A percentile compares a stretch with the other conserved stretches of the same genome.
Evolutionary conservation across 2,888 invertebrate species (phyloP).

Genomic region (Eupithecia exiguata): DNA sequence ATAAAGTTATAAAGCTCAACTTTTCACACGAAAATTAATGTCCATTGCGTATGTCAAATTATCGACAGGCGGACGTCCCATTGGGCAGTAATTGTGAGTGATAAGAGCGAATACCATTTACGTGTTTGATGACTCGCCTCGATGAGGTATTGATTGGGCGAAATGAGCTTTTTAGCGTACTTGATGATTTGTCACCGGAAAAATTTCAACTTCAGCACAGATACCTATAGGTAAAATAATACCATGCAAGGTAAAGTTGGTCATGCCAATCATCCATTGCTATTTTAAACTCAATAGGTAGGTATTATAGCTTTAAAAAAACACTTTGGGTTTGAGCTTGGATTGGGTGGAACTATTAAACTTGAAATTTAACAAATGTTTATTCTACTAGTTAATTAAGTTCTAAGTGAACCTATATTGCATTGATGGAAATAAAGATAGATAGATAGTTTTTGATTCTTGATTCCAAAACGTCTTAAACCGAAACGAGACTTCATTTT

Average conservation of each 20-base stretch:
- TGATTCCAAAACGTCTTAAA: too few relatives aligned
- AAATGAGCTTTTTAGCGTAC: constrained; percentile 1
- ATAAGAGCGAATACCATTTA: constrained; percentile 44
- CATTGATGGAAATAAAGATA: too few relatives aligned
- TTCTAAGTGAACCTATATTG: too few relatives aligned
- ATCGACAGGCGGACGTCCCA: constrained; percentile 46
- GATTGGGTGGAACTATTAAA: neutral
- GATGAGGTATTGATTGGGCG: neutral
- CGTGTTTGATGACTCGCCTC: constrained; percentile 9
- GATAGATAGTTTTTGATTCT: too few relatives aligned
- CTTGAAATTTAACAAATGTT: too few relatives aligned
- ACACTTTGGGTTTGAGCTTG: neutral
- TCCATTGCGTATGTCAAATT: constrained; percentile 38
- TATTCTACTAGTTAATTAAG: too few relatives aligned
- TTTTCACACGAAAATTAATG: constrained; percentile 30
- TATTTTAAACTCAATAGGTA: neutral
- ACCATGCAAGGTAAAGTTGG: neutral
- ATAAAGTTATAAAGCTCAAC: constrained; percentile 2
- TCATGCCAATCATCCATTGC: neutral
- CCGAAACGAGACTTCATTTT: neutral
- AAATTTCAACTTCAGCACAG: neutral
- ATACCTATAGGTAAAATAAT: too few relatives aligned
- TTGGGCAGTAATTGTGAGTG: constrained; percentile 54
- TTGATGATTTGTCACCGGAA: neutral
- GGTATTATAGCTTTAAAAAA: neutral